A percentile compares a stretch with the other conserved stretches of the same genome.
phyloP scores from a whole-genome alignment of 2,888 invertebrate species.

The Portevinia maculata region DNA sequence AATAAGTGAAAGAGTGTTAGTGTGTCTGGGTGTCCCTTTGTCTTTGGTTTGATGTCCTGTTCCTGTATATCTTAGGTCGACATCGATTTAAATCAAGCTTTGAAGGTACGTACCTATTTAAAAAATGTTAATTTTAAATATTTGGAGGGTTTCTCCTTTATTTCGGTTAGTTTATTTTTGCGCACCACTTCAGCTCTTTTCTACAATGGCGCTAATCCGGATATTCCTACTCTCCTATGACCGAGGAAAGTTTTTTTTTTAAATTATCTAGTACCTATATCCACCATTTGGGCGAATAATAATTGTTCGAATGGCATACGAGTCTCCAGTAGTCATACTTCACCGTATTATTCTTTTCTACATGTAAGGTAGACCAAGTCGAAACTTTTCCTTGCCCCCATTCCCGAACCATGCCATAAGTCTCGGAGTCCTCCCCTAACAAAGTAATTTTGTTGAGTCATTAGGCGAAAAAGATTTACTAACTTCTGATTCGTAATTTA shows the following conservation, averaged over 20 bases:
- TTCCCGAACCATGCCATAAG: no score
- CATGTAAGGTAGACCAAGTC: constrained; percentile 4
- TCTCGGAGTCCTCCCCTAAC: not conserved
- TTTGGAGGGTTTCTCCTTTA: no score
- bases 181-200: not conserved
- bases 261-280: constrained; percentile 51
- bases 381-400: not conserved
- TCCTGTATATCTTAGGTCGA: no score
- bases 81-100: no score
- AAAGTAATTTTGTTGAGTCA: constrained; percentile 68
- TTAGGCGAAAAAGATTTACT: constrained; percentile 74
- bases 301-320: constrained; percentile 67
- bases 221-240: constrained; percentile 39
- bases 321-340: constrained; percentile 44
- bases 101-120: no score
- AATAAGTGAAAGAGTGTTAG: no score
- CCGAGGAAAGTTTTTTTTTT: constrained; percentile 13
- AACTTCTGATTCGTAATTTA: constrained; percentile 72
- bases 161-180: constrained; percentile 13
- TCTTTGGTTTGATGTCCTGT: no score
- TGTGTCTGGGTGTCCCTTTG: no score
- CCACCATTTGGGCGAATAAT: constrained; percentile 62
- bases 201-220: constrained; percentile 23
- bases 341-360: constrained; percentile 50
- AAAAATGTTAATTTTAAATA: not conserved